Evolutionary conservation across 2,113 vertebrate genomes (phyloP).

Genomic region (Ancistrus triradiatus): DNA sequence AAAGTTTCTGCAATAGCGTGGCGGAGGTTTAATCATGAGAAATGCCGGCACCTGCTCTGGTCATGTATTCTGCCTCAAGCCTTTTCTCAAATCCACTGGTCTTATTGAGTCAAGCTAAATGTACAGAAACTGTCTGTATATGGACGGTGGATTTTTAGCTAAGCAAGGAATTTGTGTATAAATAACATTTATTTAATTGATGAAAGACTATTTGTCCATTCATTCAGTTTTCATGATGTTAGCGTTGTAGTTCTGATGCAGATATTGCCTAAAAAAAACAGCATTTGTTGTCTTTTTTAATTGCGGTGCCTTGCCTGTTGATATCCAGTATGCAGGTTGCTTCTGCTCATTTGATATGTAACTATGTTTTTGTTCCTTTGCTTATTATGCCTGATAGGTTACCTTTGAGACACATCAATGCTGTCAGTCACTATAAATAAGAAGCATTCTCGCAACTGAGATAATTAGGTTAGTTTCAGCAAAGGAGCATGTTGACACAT

Average conservation of each 20-base stretch:
- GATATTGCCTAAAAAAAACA: too few relatives aligned
- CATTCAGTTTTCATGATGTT: too few relatives aligned
- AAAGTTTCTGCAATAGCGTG: slow-evolving; percentile 26
- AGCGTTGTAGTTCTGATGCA: too few relatives aligned
- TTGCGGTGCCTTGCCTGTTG: too few relatives aligned
- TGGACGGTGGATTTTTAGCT: slow-evolving; percentile 15
- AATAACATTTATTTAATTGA: too few relatives aligned
- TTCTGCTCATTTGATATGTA: slow-evolving; percentile 11
- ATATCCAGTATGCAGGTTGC: too few relatives aligned
- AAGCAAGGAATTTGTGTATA: slow-evolving; percentile 6
- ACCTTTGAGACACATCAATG: slow-evolving; percentile 47
- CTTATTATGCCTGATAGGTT: slow-evolving; percentile 27
- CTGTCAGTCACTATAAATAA: slow-evolving; percentile 50
- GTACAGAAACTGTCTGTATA: slow-evolving; percentile 18
- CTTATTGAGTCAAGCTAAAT: slow-evolving; percentile 28
- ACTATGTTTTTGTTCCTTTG: neutral
- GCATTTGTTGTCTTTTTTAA: too few relatives aligned
- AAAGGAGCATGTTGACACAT: too few relatives aligned
- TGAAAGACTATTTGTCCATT: too few relatives aligned
- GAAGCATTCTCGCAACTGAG: slow-evolving; percentile 49
- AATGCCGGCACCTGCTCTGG: slow-evolving; percentile 35
- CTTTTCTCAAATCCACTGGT: slow-evolving; percentile 25
- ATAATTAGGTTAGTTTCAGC: slow-evolving; percentile 49
- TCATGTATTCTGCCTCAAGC: slow-evolving; percentile 45
- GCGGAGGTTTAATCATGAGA: slow-evolving; percentile 42